Evolutionary conservation across 2,888 invertebrate species (phyloP), one percentile per base, ranked within the genome.

Genomic region (Clusia tigrina): DNA sequence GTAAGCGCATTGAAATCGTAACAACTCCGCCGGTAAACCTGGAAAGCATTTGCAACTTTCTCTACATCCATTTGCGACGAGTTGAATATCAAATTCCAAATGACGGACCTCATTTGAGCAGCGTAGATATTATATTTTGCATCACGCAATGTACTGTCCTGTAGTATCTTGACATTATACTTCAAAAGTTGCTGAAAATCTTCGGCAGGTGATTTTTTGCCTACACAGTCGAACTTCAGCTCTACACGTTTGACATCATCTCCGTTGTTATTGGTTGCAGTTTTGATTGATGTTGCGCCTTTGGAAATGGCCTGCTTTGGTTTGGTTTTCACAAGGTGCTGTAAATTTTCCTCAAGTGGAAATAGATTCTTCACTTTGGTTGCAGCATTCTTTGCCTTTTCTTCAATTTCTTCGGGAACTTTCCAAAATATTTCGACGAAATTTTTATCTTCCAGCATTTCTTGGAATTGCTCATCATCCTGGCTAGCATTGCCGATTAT

Each of bases 161-260:
- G 22, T 5, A 78, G 65, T 5, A 67, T 63, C 1, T 73, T 71
- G 15, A 81, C 70, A 12, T 85, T 86, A 70, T 80, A 76, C 15
- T 76, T 74, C 55, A 83, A 78, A 60, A 90, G 83, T 20, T 75
- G 72, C 66, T 80, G 80, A 70, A 88, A 91, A 76, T 91, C 90
- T 59, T 85, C 85, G 2, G 87, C 84, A 0, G 91, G 91, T 26
- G 86, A 86, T 1, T 87, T 77, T 6, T 88, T 87, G 0, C 90
- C 88, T 58, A 91, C 87, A 78, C 83, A 73, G 10, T 76, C 71
- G 20, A 74, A 64, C 2, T 17, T 20, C 2, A 67, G 18, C 5
- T 65, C 26, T 1, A 55, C 20, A 2, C 64, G 32, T 60, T 65
- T 32, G 72, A 26, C 24, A 20, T 72, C 64, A 1, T 22, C 17